Conservation (phyloP, 1,140 invertebrate genomes). For the Zaprionus nigranus region DNA sequence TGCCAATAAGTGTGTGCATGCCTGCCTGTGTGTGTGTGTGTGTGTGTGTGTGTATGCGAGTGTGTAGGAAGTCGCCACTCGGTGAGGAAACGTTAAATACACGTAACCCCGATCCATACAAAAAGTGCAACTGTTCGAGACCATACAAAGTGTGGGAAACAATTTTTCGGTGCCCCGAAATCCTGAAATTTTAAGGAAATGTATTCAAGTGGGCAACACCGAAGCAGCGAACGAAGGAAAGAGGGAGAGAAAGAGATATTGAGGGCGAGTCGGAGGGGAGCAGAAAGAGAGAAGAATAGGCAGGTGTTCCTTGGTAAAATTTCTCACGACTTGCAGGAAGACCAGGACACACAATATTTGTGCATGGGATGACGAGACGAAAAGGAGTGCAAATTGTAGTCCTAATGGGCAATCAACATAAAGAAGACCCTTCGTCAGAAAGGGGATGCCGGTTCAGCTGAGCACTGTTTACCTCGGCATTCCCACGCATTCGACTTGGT, state of each 20-base stretch:
- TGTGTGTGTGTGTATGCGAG: conserved; percentile 16
- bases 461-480: conserved; percentile 19
- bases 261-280: conserved; percentile 27
- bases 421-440: conserved; percentile 23
- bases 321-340: conserved; percentile 79
- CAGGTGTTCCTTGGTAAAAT: conserved; percentile 83
- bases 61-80: conserved; percentile 45
- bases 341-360: conserved; percentile 56
- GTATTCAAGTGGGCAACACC: conserved; percentile 64
- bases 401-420: conserved; percentile 81
- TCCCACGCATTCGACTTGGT: conserved; percentile 76
- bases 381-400: conserved; percentile 82
- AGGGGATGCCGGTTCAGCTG: neutral
- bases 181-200: conserved; percentile 79
- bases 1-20: conserved; percentile 25
- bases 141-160: conserved; percentile 81
- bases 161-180: conserved; percentile 78
- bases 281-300: conserved; percentile 56
- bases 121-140: conserved; percentile 74
- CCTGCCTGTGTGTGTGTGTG: neutral
- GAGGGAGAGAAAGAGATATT: conserved; percentile 25
- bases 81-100: conserved; percentile 69
- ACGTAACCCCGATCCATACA: conserved; percentile 43
- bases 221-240: conserved; percentile 29
- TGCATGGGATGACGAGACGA: conserved; percentile 38